Conservation (phyloP, 2,113 vertebrate species). For the Panurus biarmicus region DNA sequence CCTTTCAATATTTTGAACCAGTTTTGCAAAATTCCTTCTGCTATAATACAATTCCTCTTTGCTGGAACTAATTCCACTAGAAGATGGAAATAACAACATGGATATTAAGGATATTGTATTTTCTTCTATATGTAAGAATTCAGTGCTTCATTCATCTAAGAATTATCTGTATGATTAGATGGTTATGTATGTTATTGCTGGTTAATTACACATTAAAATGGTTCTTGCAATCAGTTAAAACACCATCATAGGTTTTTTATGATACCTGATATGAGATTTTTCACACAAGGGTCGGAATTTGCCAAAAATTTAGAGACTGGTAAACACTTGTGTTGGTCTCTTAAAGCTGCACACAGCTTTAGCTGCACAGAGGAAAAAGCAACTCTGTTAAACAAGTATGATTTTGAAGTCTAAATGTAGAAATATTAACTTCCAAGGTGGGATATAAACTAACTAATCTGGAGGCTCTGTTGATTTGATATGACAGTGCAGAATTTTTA, state of each 20-base stretch:
- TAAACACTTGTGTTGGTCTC: neutral
- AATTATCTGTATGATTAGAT: neutral
- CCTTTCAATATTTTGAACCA: neutral
- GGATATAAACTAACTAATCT: neutral
- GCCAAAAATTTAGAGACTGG: neutral
- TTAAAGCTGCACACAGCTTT: neutral
- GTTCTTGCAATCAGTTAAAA: neutral
- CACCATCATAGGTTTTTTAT: neutral
- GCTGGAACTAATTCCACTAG: neutral
- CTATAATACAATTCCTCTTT: neutral
- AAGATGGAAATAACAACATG: neutral
- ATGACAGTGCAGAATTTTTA: neutral
- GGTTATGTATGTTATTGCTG: neutral
- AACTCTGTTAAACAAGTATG: neutral
- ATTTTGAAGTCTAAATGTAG: neutral
- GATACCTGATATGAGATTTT: fast-evolving
- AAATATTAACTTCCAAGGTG: neutral
- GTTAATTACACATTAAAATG: neutral
- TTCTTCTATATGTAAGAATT: neutral
- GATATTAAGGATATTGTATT: neutral
- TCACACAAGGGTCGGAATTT: neutral
- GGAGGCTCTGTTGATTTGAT: neutral
- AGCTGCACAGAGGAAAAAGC: too few relatives aligned
- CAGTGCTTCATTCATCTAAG: neutral
- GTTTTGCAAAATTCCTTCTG: neutral